Evolutionary conservation across 2,797 vertebrate genomes (phyloP).

Genomic region (Morelia viridis): DNA sequence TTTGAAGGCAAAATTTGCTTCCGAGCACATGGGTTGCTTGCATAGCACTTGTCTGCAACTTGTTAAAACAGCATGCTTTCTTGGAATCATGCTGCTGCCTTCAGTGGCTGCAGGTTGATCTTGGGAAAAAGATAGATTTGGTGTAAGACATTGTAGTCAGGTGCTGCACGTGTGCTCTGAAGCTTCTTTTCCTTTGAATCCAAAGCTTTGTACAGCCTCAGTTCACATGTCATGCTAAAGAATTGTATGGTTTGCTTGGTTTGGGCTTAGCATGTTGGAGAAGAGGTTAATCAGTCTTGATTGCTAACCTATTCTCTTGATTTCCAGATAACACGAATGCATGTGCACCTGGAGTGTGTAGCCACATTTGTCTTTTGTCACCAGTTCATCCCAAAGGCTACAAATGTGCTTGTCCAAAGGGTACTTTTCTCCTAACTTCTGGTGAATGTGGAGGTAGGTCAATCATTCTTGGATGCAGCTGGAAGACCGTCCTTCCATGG

Average conservation of each 20-base stretch:
- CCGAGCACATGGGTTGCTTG: background rate
- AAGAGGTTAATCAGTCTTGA: background rate
- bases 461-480: background rate
- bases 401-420: slow-evolving; percentile 81
- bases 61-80: background rate
- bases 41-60: background rate
- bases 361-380: slow-evolving; percentile 83
- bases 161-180: background rate
- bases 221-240: background rate
- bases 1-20: background rate
- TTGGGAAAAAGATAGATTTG: background rate
- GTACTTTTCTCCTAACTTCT: slow-evolving; percentile 76
- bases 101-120: background rate
- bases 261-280: background rate
- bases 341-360: slow-evolving; percentile 76
- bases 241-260: background rate
- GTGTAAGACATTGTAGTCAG: background rate
- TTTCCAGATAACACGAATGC: slow-evolving; percentile 64
- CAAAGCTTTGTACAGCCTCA: background rate
- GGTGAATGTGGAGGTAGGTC: slow-evolving; percentile 82
- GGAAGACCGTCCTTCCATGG: background rate
- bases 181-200: background rate
- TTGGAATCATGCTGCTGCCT: background rate
- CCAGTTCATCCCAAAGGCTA: slow-evolving; percentile 77
- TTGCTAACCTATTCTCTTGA: background rate